phyloP scores from a whole-genome alignment of 2,113 vertebrate species.

The Takifugu flavidus region DNA sequence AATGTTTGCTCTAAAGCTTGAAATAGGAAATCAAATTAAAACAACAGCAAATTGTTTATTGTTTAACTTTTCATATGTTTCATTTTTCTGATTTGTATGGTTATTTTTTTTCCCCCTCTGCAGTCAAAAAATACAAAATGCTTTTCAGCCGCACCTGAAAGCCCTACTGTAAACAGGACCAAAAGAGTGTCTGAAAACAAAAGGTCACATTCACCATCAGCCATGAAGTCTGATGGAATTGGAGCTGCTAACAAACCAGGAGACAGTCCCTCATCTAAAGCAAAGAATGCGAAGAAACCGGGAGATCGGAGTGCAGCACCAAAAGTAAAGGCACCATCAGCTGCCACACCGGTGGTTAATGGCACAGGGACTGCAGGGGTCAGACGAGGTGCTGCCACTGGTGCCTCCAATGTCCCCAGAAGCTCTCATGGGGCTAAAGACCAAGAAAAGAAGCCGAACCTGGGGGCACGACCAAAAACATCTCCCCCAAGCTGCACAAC shows the following conservation, averaged over 20 bases:
- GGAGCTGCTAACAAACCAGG: conserved; percentile 78
- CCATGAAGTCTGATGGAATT: conserved; percentile 96
- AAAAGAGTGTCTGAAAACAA: conserved; percentile 53
- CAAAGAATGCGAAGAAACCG: conserved; percentile 79
- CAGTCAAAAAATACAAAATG: conserved; percentile 68
- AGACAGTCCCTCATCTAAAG: conserved; percentile 78
- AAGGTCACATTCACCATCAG: conserved; percentile 52
- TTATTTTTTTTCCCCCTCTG: conserved; percentile 1
- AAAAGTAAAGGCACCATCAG: conserved; percentile 80
- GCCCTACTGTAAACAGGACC: conserved; percentile 66
- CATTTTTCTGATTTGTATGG: conserved; percentile 3
- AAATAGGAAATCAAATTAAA: not conserved
- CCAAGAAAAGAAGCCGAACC: conserved; percentile 76
- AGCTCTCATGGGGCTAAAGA: conserved; percentile 67
- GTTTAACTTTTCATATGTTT: not conserved
- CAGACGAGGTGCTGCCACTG: conserved; percentile 67
- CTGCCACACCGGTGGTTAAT: conserved; percentile 75
- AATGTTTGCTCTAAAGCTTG: not conserved
- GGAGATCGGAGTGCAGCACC: conserved; percentile 70
- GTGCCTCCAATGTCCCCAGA: conserved; percentile 65
- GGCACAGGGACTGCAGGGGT: conserved; percentile 69
- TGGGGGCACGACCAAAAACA: conserved; percentile 85
- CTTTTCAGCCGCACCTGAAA: conserved; percentile 61
- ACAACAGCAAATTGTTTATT: not conserved
- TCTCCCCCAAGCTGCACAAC: conserved; percentile 64